Base-by-base conservation (phyloP, 2,113 vertebrate species). In the Girardinichthys multiradiatus region DNA sequence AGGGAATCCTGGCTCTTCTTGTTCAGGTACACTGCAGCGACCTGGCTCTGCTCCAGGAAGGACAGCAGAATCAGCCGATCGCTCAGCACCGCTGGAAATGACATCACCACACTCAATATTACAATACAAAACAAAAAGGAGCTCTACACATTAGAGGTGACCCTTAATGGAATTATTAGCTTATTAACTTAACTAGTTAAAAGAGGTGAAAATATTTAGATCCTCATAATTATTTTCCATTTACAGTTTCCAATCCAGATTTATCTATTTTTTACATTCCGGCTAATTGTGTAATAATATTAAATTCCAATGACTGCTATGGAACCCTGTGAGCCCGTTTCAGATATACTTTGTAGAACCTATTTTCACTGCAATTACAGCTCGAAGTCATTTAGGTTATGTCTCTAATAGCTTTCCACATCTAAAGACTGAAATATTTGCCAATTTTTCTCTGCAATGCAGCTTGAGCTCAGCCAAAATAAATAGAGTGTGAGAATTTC, bases 1-100 rank as follows among this genome's bases (percentile, higher is more conserved):
- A 91, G 84, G 81, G 94, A 96, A 90, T 90, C 91, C 90, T 91
- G 92, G 80, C 92, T 95, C 93, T 95, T 97, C 80, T 64, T 92
- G 93, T 89, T 76, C 92, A 98, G 95, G 82, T 95, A 95, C 91
- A 98, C 92, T 68, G 95, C 95, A 75, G 96, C 96, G 85, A 98
- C 94, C 57, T 97, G 96, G 92, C 92, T 96, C 86, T 92, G 94
- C 90, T 97, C 95, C 92, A 95, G 93, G 93, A 99, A 96, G 74
- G 96, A 95, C 89, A 99, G 92, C 87, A 99, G 93, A 84, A 99
- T 94, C 91, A 99, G 96, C 91, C 78, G 92, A 54, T 98, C 96
- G 27, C 94, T 93, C 81, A 98, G 92, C 90, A 97, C 86, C 86
- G 94, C 98, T 99, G 93, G 31, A 67, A 51, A 89, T 48, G 85